Evolutionary conservation across 2,888 invertebrate species (phyloP).

Genomic region (Tyria jacobaeae): DNA sequence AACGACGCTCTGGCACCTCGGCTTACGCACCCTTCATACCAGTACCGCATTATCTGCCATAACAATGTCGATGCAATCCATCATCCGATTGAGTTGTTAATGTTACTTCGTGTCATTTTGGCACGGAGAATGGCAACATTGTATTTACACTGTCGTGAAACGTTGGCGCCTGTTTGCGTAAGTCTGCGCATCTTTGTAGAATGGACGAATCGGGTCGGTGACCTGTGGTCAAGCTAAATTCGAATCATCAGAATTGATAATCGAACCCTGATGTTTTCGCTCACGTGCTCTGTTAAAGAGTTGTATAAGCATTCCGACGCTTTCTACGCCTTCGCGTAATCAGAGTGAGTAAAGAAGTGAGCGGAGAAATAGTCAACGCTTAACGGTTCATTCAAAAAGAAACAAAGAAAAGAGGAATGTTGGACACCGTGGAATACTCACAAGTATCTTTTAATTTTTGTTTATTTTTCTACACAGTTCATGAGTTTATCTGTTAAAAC

Average conservation of each 20-base stretch:
- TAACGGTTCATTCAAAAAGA: constrained; percentile 70
- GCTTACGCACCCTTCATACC: constrained; percentile 51
- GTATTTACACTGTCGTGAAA: constrained; percentile 49
- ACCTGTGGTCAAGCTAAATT: constrained; percentile 67
- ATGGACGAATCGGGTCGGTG: constrained; percentile 66
- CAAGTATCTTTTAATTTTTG: not conserved
- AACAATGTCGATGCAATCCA: constrained; percentile 38
- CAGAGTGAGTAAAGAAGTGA: constrained; percentile 79
- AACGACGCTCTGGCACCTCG: constrained; percentile 51
- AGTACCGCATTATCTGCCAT: constrained; percentile 44
- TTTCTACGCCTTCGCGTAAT: constrained; percentile 78
- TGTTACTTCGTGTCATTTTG: constrained; percentile 36
- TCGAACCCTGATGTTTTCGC: constrained; percentile 59
- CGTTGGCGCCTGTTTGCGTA: constrained; percentile 57
- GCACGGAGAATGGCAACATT: constrained; percentile 31
- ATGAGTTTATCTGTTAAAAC: not conserved
- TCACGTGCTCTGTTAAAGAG: constrained; percentile 68
- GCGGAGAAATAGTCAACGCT: constrained; percentile 78
- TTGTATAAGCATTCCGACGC: constrained; percentile 79
- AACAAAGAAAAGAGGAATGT: constrained; percentile 54
- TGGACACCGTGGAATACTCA: not conserved
- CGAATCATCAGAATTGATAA: constrained; percentile 66
- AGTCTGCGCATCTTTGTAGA: constrained; percentile 60
- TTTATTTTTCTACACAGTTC: not conserved
- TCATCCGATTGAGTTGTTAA: constrained; percentile 41